Percentiles rank a stretch among this genome's conserved stretches.
Conservation (phyloP, 2,113 vertebrate species). For the Neolamprologus devosi region DNA sequence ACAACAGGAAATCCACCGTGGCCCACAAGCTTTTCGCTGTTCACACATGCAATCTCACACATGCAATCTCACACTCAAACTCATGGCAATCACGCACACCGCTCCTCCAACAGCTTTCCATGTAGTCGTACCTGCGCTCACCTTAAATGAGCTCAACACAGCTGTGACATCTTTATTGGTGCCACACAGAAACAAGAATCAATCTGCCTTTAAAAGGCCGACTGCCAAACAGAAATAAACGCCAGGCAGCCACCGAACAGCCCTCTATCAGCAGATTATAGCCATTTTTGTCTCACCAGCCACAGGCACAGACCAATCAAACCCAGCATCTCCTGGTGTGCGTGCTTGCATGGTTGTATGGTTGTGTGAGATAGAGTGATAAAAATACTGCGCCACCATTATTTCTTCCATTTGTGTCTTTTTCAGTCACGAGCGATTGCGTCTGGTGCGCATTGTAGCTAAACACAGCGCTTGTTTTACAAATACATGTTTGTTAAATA, state of each 20-base stretch:
- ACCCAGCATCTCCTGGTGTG: constrained; percentile 11
- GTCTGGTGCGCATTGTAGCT: background rate
- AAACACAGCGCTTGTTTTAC: background rate
- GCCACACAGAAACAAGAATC: background rate
- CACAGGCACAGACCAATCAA: constrained; percentile 18
- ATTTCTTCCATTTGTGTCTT: background rate
- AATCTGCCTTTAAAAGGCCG: background rate
- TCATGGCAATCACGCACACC: background rate
- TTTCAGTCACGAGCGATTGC: background rate
- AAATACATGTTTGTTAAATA: background rate
- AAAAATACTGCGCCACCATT: background rate
- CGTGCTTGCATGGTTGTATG: background rate
- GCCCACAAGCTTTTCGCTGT: constrained; percentile 63
- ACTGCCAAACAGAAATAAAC: background rate
- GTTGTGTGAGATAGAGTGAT: background rate
- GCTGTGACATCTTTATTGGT: background rate
- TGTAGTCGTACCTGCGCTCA: background rate
- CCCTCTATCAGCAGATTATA: background rate
- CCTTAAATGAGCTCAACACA: background rate
- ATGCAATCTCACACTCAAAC: background rate
- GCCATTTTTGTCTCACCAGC: background rate
- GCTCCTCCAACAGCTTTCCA: background rate
- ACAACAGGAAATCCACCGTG: constrained; percentile 68
- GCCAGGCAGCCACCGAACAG: background rate
- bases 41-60: constrained; percentile 18